Evolutionary conservation across 2,888 invertebrate genomes (phyloP), one percentile per base, ranked within the genome.

Genomic region (Lepidochrysops patricia): DNA sequence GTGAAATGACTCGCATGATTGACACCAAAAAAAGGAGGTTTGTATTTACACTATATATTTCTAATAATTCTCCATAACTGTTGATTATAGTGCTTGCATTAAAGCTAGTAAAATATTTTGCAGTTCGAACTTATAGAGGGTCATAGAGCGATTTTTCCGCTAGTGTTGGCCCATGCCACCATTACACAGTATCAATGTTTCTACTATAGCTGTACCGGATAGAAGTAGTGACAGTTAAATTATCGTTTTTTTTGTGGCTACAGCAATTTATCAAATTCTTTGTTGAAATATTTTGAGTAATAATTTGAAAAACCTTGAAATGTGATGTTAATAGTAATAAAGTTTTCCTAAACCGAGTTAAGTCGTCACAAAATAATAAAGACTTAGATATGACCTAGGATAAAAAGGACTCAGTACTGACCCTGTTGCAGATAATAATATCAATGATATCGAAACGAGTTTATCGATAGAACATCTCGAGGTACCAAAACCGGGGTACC

Each of bases 401-500:
- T n/a, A 6, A 9, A 29, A 32, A 29, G 4, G 19, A 54, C 19
- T 54, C 32, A 54, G 54, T 32, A 32, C 15, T 19, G 54, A 29
- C 29, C 54, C 29, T 58, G 76, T 84, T 84, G 67, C 87, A 88
- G 87, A 86, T 85, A 79, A 77, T 70, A 74, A 73, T 76, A 79
- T 79, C 76, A 79, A 87, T 86, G 86, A 70, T 76, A 81, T 73
- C 75, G 69, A 82, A 80, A 79, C 66, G 67, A 65, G 62, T 66
- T 69, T 68, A 66, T 66, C 67, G 66, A 67, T 68, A 61, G 62
- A 66, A 68, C 62, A 66, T 59, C 61, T 60, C 68, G 78, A 75
- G 85, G 85, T 83, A 82, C 84, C 83, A 71, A 65, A 63, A 61
- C 64, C 62, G 67, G 67, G 82, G 85, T 84, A 81, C 85, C 85